Base-by-base conservation (phyloP, 2,797 vertebrate species). In the Rhodeus uyekii region DNA sequence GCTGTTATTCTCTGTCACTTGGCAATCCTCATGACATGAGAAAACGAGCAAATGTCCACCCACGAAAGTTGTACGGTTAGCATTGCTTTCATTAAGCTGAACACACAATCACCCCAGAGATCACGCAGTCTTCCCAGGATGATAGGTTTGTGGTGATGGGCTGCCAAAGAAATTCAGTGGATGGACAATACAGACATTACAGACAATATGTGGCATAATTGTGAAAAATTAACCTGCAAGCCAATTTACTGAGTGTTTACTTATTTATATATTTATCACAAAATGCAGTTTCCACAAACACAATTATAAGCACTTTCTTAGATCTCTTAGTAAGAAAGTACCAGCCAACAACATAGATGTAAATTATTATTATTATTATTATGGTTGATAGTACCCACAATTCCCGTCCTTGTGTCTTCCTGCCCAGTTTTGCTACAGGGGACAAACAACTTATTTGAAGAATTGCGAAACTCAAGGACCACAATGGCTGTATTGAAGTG, bases 401-500 rank as follows among this genome's bases (percentile, higher is more conserved):
- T 48, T 75, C 19, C 36, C 36, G 39, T 67, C 13, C 34, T 65
- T 72, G 13, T 81, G 69, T 32, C 36, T 61, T 65, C 34, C 71
- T 74, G 34, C 71, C 60, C 80, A 55, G 80, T 65, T 81, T 75
- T 74, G 24, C 44, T 18, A 75, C 46, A 65, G 48, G 71, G 71
- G 46, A 81, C 69, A 81, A 81, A 81, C 60, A 81, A 65, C 80
- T 42, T 81, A 50, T 75, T 74, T 81, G 60, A 74, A n/a, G 46
- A 75, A 74, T 32, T 75, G 36, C 5, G 12, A 75, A 75, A 81
- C 60, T 36, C 58, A 19, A 65, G 71, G 60, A 65, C 72, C 58
- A 81, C 71, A 81, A 81, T 75, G 80, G 71, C 80, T 7, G 24
- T 55, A 81, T 81, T 81, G 44, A 81, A 73, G n/a, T 73, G 58